Conservation (phyloP, 2,113 vertebrate genomes). For the Emydocephalus ijimae region DNA sequence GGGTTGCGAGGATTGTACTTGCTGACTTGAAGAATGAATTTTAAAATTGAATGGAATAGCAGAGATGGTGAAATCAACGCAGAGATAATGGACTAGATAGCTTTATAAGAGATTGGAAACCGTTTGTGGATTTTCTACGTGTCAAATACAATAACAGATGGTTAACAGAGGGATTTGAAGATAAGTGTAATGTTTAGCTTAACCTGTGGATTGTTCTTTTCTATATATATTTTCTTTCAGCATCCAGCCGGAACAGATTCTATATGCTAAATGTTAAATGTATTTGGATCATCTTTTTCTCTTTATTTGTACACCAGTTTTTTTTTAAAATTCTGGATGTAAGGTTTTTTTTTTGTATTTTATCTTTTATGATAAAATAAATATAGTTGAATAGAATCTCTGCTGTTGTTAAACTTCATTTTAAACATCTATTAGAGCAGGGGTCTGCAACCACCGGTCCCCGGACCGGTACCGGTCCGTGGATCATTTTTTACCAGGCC, state of each 20-base stretch:
- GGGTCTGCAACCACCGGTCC: no score
- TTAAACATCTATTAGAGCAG: neutral
- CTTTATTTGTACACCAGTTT: neutral
- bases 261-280: neutral
- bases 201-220: slow-evolving; percentile 67
- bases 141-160: neutral
- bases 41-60: neutral
- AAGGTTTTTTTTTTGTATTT: neutral
- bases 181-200: neutral
- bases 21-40: neutral
- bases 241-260: neutral
- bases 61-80: neutral
- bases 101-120: neutral
- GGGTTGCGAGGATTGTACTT: no score
- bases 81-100: neutral
- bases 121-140: no score
- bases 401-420: neutral
- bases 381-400: neutral
- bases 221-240: slow-evolving; percentile 59
- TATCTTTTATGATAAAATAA: neutral
- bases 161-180: neutral
- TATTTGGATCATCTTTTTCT: neutral
- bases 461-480: no score
- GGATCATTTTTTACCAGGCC: no score
- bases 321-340: neutral